Evolutionary conservation across 2,113 vertebrate genomes (phyloP).

Genomic region (Eira barbara): DNA sequence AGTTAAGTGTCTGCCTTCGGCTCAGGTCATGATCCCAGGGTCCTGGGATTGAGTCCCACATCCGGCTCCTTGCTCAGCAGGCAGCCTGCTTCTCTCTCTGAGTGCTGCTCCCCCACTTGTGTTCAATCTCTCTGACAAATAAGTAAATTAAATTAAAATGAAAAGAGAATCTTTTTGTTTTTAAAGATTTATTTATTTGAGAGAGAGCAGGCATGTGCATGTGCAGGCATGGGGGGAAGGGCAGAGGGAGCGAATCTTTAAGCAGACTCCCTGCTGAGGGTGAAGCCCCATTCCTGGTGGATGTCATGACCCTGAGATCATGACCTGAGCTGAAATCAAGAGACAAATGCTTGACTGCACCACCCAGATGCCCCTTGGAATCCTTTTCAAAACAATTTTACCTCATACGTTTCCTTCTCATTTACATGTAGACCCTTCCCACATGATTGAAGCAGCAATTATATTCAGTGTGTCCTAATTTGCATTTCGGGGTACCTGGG

Average conservation of each 20-base stretch:
- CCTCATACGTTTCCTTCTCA: background rate
- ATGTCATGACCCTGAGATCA: background rate
- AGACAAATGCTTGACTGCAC: background rate
- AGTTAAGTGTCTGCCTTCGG: too few relatives aligned
- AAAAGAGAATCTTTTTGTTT: too few relatives aligned
- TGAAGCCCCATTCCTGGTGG: background rate
- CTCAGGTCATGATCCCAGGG: too few relatives aligned
- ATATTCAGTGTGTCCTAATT: background rate
- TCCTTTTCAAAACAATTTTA: background rate
- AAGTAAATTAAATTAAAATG: too few relatives aligned
- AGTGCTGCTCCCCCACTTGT: too few relatives aligned
- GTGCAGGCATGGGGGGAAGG: background rate
- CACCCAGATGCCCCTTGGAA: background rate
- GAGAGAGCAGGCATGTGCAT: background rate
- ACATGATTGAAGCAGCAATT: background rate
- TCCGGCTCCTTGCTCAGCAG: too few relatives aligned
- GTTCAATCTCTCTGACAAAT: too few relatives aligned
- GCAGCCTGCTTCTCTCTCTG: too few relatives aligned
- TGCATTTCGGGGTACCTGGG: background rate
- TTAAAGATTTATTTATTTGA: background rate
- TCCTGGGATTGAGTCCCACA: too few relatives aligned
- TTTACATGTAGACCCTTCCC: background rate
- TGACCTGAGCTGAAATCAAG: background rate
- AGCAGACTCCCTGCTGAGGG: background rate
- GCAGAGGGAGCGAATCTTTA: background rate